Conservation (phyloP, 2,888 invertebrate genomes). For the Adelognathus sp. region DNA sequence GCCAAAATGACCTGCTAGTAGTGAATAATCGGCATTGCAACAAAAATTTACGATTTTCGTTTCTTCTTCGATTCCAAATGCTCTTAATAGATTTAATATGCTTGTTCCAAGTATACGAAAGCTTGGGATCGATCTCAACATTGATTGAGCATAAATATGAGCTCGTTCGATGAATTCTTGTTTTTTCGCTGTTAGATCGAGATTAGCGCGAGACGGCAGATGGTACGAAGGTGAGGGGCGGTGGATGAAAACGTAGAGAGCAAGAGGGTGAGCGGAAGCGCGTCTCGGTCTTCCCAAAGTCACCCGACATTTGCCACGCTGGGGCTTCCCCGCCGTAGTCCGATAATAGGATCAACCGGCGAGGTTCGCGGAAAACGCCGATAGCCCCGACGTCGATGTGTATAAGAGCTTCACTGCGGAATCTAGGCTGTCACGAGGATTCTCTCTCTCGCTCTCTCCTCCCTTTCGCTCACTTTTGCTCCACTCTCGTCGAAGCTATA, state of each 20-base stretch:
- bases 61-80: too few relatives aligned
- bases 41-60: too few relatives aligned
- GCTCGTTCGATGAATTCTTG: too few relatives aligned
- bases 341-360: conserved; percentile 68
- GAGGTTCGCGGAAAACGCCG: conserved; percentile 62
- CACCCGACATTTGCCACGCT: conserved; percentile 62
- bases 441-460: neutral
- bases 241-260: conserved; percentile 2
- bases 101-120: too few relatives aligned
- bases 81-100: too few relatives aligned
- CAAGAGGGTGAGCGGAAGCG: conserved; percentile 8
- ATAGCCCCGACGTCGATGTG: conserved; percentile 37
- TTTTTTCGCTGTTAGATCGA: neutral
- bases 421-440: conserved; percentile 36
- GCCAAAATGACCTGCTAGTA: too few relatives aligned
- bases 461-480: neutral
- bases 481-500: conserved; percentile 30
- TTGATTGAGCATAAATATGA: too few relatives aligned
- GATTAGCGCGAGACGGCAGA: neutral
- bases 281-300: conserved; percentile 59
- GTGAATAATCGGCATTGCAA: too few relatives aligned
- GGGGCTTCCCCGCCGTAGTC: conserved; percentile 62
- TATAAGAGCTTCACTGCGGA: conserved; percentile 37
- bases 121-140: too few relatives aligned
- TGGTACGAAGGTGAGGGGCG: neutral